Evolutionary conservation across 1,140 invertebrate species (phyloP), one percentile per base, ranked within the genome.

Genomic region (Thrips palmi): DNA sequence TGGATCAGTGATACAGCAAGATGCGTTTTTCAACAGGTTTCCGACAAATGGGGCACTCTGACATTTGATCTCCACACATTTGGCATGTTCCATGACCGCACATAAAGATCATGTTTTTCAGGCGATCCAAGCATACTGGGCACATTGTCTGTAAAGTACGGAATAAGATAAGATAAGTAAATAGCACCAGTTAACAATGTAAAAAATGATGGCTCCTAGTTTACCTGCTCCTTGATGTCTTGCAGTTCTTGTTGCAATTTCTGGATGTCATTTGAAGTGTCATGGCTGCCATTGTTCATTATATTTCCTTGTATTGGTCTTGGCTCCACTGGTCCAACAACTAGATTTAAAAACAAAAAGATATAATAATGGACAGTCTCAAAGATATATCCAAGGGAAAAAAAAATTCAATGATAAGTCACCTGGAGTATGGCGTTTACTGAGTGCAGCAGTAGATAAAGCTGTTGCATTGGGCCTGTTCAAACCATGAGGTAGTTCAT

Each of bases 51-150:
- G 92, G 92, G 58, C 92, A 97, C 49, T 93, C 89, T 36, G 77
- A 76, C 74, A 97, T 93, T 45, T 87, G 72, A 64, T 97, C 91
- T 10, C 92, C 91, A 62, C 92, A 97, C 79, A 92, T 87, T 63
- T 97, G 91, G 57, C 92, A 97, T 19, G 88, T 85, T 35, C 89
- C 91, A 60, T 97, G 92, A 6, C 92, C 92, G 59, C 92, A 97
- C 3, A 96, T 67, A 62, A 96, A 97, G 46, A 96, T 92, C 87
- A 97, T 94, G 59, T 97, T 97, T 62, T 93, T 94, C 49, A 94
- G 65, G 17, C 89, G 74, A 63, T 97, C 92, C 65, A 97, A 69
- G 60, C 92, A 97, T 31, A 97, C 88, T 3, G 92, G 92, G 53
- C 92, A 97, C 77, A 92, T 92, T 1, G 91, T 96, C 86, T 94